Percentiles rank a stretch among this genome's conserved stretches.
phyloP scores from a whole-genome alignment of 2,113 vertebrate species.

The Hyperoodon ampullatus region DNA sequence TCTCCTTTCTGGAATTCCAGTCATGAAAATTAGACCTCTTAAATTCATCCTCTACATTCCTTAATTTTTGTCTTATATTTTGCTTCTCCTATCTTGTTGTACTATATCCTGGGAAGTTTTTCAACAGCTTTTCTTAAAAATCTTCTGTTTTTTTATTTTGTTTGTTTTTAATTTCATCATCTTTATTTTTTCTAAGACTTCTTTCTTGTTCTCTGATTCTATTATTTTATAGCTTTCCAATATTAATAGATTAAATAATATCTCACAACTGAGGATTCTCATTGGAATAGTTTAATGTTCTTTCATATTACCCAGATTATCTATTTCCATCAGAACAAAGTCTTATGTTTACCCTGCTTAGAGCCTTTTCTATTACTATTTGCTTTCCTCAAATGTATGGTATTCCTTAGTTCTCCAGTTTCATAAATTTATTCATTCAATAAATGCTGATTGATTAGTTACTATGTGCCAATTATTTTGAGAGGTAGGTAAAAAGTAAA shows the following conservation, averaged over 20 bases:
- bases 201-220: background rate
- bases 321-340: background rate
- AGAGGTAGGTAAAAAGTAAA: background rate
- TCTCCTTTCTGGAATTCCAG: background rate
- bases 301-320: background rate
- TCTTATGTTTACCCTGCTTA: background rate
- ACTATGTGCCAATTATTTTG: background rate
- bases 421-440: background rate
- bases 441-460: background rate
- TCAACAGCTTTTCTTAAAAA: background rate
- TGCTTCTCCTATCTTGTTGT: background rate
- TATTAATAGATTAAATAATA: background rate
- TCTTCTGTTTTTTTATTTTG: background rate
- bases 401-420: background rate
- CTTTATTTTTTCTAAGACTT: background rate
- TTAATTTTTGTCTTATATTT: background rate
- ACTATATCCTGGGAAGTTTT: background rate
- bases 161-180: background rate
- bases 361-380: background rate
- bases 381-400: background rate
- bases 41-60: background rate
- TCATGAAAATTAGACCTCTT: background rate
- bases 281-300: background rate
- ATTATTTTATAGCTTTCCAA: background rate
- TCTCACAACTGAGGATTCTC: background rate